These are phyloP conservation scores for Streblospio benedicti DNA, from an alignment of 1,140 invertebrate species.

Conservation along the genomic window DNA sequence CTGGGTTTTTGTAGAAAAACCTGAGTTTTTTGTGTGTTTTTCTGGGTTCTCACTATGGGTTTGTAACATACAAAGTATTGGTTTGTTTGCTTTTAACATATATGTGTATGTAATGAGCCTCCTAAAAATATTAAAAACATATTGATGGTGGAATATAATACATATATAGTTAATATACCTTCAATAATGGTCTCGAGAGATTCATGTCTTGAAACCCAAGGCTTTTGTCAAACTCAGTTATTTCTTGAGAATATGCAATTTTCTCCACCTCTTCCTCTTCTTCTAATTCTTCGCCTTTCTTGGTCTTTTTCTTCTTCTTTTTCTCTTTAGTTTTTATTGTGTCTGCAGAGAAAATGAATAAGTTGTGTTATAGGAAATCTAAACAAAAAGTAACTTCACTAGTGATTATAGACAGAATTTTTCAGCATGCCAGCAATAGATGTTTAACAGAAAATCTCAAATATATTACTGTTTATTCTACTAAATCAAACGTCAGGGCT, in stretches of 20 bases:
- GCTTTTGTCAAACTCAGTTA: constrained; percentile 58
- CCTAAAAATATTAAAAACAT: background rate
- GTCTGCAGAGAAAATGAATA: background rate
- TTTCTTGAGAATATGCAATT: constrained; percentile 60
- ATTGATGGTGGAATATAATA: background rate
- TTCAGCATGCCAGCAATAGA: background rate
- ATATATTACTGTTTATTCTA: background rate
- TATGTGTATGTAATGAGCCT: background rate
- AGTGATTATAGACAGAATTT: background rate
- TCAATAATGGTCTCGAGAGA: constrained; percentile 76
- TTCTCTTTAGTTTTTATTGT: constrained; percentile 44
- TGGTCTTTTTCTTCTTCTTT: constrained; percentile 42
- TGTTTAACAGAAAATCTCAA: background rate
- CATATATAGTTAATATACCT: constrained; percentile 50
- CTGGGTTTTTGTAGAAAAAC: background rate
- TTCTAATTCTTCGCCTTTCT: constrained; percentile 29
- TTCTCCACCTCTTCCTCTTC: constrained; percentile 23
- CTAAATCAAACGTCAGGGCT: background rate
- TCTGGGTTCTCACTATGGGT: background rate
- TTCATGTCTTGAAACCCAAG: constrained; percentile 87
- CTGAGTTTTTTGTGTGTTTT: no score
- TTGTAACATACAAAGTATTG: background rate
- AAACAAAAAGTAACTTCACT: background rate
- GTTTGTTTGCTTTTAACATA: background rate
- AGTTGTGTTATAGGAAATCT: background rate